Conservation (phyloP, 2,113 vertebrate genomes). For the Parus major region DNA sequence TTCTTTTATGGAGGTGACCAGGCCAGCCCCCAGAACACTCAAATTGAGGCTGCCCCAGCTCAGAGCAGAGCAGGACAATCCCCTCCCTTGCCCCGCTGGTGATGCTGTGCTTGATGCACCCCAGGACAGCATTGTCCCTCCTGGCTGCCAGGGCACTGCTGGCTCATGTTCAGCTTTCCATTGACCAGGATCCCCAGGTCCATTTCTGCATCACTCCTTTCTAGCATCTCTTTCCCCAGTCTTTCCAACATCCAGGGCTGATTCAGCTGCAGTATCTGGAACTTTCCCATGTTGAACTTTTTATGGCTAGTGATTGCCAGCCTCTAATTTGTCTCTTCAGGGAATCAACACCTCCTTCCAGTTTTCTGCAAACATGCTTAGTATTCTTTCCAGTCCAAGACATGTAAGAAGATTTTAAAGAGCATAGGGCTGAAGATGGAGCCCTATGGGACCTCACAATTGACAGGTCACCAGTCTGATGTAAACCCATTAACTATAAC, state of each 20-base stretch:
- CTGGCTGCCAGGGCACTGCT: not conserved
- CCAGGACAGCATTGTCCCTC: not conserved
- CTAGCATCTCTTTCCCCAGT: not conserved
- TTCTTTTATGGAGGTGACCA: not conserved
- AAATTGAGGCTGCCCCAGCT: not conserved
- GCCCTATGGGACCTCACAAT: not conserved
- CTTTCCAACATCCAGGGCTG: not conserved
- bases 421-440: not conserved
- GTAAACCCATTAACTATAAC: not conserved
- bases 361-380: not conserved
- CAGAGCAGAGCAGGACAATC: not conserved
- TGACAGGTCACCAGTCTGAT: not conserved
- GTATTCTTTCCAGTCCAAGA: not conserved
- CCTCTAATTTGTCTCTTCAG: not conserved
- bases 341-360: not conserved
- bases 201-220: not conserved
- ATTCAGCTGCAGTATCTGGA: too few relatives aligned
- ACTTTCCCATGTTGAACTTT: not conserved
- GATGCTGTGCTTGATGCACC: not conserved
- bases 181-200: fast-evolving
- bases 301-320: not conserved
- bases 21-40: fast-evolving
- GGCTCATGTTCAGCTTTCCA: fast-evolving
- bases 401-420: not conserved
- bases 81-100: fast-evolving